Evolutionary conservation across 1,140 invertebrate genomes (phyloP).

Genomic region (Drosophila mayri): DNA sequence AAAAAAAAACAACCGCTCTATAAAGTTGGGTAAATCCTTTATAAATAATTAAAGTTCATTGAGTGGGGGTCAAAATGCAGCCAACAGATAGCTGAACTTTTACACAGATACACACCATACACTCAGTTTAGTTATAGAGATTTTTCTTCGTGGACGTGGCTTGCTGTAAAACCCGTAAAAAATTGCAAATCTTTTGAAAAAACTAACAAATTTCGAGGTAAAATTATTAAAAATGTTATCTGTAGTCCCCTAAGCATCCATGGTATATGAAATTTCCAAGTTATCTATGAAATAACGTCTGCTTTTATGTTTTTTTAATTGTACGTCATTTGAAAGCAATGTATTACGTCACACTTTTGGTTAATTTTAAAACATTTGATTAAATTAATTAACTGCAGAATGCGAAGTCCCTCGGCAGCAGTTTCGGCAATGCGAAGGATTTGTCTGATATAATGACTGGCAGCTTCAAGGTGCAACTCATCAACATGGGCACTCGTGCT

Average conservation of each 20-base stretch:
- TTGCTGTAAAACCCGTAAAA: constrained; percentile 75
- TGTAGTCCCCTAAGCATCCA: background rate
- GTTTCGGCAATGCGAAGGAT: constrained; percentile 84
- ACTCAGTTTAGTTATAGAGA: constrained; percentile 78
- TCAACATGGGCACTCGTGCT: constrained; percentile 91
- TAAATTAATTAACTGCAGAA: constrained; percentile 51
- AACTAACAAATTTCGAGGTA: constrained; percentile 84
- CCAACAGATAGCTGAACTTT: constrained; percentile 44
- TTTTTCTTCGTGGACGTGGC: constrained; percentile 78
- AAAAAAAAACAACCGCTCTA: background rate
- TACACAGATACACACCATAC: constrained; percentile 67
- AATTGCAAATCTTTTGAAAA: constrained; percentile 85
- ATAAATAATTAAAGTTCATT: background rate
- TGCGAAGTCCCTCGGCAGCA: constrained; percentile 84
- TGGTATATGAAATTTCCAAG: constrained; percentile 25
- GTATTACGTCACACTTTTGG: constrained; percentile 52
- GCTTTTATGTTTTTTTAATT: constrained; percentile 3
- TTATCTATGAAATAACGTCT: constrained; percentile 13
- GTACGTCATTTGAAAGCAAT: constrained; percentile 8
- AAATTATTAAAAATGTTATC: constrained; percentile 26
- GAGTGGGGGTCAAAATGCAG: background rate
- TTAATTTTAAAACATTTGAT: constrained; percentile 1
- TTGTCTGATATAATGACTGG: constrained; percentile 85
- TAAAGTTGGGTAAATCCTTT: background rate
- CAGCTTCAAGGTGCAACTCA: constrained; percentile 88